Percentiles rank a stretch among this genome's conserved stretches.
phyloP scores from a whole-genome alignment of 2,888 invertebrate species.

The Reticulitermes lucifugus region DNA sequence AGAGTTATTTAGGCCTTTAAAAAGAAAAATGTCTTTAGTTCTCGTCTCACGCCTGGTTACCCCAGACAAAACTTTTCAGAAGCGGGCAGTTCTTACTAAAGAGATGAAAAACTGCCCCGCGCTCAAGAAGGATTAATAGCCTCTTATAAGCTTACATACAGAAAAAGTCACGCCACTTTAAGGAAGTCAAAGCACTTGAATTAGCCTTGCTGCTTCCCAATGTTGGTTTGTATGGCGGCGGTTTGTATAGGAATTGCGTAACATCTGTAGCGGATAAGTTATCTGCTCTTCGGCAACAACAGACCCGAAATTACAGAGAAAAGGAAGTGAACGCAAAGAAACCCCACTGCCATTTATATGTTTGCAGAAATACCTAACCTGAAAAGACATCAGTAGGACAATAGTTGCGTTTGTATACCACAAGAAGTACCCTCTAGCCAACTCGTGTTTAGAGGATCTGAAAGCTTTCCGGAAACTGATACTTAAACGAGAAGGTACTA shows the following conservation, averaged over 20 bases:
- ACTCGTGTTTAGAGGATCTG: background rate
- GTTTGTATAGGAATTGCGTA: background rate
- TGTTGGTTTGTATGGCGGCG: background rate
- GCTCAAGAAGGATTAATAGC: background rate
- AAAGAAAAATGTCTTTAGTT: background rate
- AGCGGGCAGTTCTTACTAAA: background rate
- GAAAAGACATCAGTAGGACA: background rate
- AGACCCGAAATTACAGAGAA: background rate
- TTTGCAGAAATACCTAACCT: background rate
- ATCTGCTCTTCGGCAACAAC: background rate
- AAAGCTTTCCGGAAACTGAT: background rate
- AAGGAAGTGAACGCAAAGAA: background rate
- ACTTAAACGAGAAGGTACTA: background rate
- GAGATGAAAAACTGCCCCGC: background rate
- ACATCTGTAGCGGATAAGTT: slow-evolving; percentile 4
- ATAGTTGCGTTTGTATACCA: background rate
- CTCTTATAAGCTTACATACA: background rate
- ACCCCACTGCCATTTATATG: background rate
- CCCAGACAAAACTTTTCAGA: background rate
- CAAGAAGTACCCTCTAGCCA: background rate
- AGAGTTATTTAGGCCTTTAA: background rate
- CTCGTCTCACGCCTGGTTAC: background rate
- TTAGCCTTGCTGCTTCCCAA: background rate
- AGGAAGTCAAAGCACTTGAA: background rate
- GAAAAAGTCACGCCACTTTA: background rate